Evolutionary conservation across 2,113 vertebrate species (phyloP), one percentile per base, ranked within the genome.

Genomic region (Phaetusa simplex): DNA sequence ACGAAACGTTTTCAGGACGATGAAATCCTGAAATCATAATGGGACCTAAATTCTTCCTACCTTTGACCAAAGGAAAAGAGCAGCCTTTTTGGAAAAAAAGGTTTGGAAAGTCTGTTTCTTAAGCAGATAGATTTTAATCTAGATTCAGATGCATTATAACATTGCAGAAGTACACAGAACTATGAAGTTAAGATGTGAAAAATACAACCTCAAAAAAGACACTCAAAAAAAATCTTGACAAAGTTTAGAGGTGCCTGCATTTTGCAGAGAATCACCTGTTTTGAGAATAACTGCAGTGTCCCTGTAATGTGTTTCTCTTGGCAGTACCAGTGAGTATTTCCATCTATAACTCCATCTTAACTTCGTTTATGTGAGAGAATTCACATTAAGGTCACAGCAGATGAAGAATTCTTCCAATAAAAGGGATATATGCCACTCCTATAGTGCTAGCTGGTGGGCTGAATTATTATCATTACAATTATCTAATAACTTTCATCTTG

Each of bases 321-420:
- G 49, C 83, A 82, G 56, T 34, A 74, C 32, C 40, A 58, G 49
- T 3, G 19, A 83, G n/a, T 53, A 52, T 76, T 83, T 81, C 65
- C 59, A 78, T 40, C 85, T 70, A 27, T 83, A 93, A 83, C 50
- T 86, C 72, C 69, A 84, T 59, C 52, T 55, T 83, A 86, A 86
- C 64, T 93, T 78, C 15, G 5, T 92, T 95, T 86, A 65, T 61
- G 27, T 71, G 58, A 94, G 38, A 74, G 36, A 86, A 91, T 73
- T 77, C 82, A 40, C 67, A 83, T 84, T 78, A 84, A 67, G 82
- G 67, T 61, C 8, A 1, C 26, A 77, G 71, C 56, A 90, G 64
- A 90, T 90, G 82, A 97, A 61, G 74, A 80, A 94, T 93, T 64
- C 34, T 94, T 90, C 67, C 80, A 92, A 90, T 94, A 94, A 92